A percentile compares a stretch with the other conserved stretches of the same genome.
These are phyloP conservation scores for Yponomeuta cagnagella DNA, from an alignment of 2,888 invertebrate genomes.

Conservation along the genomic window DNA sequence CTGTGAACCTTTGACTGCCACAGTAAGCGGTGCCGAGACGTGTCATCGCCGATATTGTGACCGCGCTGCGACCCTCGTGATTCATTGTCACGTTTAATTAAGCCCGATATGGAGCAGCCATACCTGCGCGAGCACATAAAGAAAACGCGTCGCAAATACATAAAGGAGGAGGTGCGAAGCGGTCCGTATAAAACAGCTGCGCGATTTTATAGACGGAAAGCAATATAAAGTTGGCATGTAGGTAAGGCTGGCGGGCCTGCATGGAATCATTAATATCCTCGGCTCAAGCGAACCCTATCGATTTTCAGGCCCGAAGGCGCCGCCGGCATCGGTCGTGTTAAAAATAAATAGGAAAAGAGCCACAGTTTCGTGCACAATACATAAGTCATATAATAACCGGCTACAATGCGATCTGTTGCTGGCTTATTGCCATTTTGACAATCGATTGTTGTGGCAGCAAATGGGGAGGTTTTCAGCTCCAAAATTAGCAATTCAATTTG, in stretches of 20 bases:
- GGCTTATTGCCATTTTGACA: conserved; percentile 3
- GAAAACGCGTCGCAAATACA: neutral
- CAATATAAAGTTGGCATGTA: conserved; percentile 10
- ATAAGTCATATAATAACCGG: conserved; percentile 9
- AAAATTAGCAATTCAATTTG: too few relatives aligned
- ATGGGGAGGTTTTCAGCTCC: too few relatives aligned
- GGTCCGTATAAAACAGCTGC: neutral
- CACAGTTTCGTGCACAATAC: conserved; percentile 11
- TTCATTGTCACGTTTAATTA: neutral
- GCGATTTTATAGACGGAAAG: conserved; percentile 3
- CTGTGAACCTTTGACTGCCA: neutral
- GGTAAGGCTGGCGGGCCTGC: conserved; percentile 15
- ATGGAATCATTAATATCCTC: conserved; percentile 19
- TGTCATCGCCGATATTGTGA: neutral
- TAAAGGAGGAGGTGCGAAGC: conserved; percentile 1
- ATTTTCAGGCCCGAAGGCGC: conserved; percentile 33
- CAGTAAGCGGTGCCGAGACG: neutral
- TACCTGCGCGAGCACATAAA: neutral
- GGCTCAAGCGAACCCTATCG: conserved; percentile 32
- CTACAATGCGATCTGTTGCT: neutral
- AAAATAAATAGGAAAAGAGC: conserved; percentile 14
- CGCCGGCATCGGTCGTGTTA: conserved; percentile 13
- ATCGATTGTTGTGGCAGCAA: neutral
- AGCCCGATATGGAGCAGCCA: neutral
- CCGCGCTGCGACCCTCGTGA: neutral